Conservation (phyloP, 2,888 invertebrate species). For the Acleris laterana region DNA sequence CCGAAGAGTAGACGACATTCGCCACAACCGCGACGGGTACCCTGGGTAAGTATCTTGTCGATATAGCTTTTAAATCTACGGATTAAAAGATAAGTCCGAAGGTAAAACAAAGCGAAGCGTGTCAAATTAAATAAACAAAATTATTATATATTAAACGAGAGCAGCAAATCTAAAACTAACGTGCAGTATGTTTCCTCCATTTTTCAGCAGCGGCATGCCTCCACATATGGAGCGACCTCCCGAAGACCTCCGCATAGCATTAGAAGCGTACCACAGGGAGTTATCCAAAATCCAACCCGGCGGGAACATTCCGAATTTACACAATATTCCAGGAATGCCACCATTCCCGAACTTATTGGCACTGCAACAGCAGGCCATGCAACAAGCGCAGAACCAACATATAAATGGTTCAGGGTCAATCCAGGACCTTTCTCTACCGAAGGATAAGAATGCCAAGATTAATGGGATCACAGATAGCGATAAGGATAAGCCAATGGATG, state of each 20-base stretch:
- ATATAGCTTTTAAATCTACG: neutral
- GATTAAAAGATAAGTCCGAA: neutral
- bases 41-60: slow-evolving; percentile 86
- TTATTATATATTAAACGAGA: slow-evolving; percentile 59
- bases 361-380: slow-evolving; percentile 87
- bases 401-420: slow-evolving; percentile 87
- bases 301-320: slow-evolving; percentile 84
- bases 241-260: slow-evolving; percentile 95
- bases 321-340: slow-evolving; percentile 80
- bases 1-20: slow-evolving; percentile 88
- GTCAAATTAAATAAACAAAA: neutral
- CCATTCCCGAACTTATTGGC: slow-evolving; percentile 88
- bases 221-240: slow-evolving; percentile 85
- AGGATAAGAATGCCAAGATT: slow-evolving; percentile 87
- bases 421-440: slow-evolving; percentile 94
- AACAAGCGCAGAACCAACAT: slow-evolving; percentile 76
- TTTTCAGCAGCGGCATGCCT: slow-evolving; percentile 90
- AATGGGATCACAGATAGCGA: slow-evolving; percentile 87
- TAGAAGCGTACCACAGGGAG: slow-evolving; percentile 97
- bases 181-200: slow-evolving; percentile 92
- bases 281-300: slow-evolving; percentile 93
- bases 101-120: neutral
- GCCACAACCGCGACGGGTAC: slow-evolving; percentile 90
- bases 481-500: slow-evolving; percentile 85
- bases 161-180: slow-evolving; percentile 85